These are phyloP conservation scores for Tetramorium parvispinum DNA, from an alignment of 1,140 invertebrate species.

Conservation along the genomic window DNA sequence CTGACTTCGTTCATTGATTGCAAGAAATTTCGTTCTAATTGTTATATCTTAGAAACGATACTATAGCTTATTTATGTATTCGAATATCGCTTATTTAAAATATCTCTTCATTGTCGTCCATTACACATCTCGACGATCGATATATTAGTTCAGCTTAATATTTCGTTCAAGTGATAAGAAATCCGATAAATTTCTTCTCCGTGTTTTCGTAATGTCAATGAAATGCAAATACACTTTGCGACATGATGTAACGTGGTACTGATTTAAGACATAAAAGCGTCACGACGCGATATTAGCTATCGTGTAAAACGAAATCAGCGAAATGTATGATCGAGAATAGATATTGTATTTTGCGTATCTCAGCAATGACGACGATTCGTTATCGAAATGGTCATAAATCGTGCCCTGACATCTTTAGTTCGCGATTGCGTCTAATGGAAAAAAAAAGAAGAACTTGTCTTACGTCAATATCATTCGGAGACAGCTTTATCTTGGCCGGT, in stretches of 20 bases:
- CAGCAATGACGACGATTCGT: constrained; percentile 50
- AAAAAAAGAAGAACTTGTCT: constrained; percentile 23
- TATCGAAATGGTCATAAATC: constrained; percentile 76
- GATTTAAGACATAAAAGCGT: not conserved
- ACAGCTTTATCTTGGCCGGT: constrained; percentile 58
- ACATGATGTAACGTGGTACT: not conserved
- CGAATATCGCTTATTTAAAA: not conserved
- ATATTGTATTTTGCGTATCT: constrained; percentile 40
- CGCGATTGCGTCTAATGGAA: not conserved
- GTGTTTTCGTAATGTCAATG: not conserved
- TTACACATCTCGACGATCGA: constrained; percentile 35
- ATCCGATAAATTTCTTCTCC: not conserved
- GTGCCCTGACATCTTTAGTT: constrained; percentile 47
- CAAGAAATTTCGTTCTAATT: constrained; percentile 30
- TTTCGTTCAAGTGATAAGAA: constrained; percentile 6
- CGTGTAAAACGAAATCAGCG: constrained; percentile 5
- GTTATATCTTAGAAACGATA: not conserved
- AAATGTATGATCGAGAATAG: constrained; percentile 36
- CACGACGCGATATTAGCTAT: not conserved
- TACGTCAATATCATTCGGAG: constrained; percentile 58
- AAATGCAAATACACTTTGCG: not conserved
- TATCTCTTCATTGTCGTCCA: not conserved
- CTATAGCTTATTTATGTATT: constrained; percentile 21
- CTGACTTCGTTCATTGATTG: not conserved
- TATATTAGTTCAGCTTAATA: constrained; percentile 15